Percentiles rank a stretch among this genome's conserved stretches.
Evolutionary conservation across 1,140 invertebrate genomes (phyloP).

Genomic region (Neuroterus valhalla): DNA sequence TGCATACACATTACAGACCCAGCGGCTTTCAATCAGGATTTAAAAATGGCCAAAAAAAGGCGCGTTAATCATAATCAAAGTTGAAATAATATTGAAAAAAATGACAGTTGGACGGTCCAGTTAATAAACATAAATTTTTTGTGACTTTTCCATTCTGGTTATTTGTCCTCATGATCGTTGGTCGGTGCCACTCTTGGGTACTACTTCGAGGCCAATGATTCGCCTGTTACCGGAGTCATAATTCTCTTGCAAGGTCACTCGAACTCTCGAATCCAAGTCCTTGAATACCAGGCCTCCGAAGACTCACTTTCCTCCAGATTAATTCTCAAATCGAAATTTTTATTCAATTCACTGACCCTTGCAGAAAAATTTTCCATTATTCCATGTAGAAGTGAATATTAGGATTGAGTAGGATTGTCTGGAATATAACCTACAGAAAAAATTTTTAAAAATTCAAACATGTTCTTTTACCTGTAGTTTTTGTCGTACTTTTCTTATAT

Average conservation of each 20-base stretch:
- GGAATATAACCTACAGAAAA: too few relatives aligned
- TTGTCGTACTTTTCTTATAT: too few relatives aligned
- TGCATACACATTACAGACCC: not conserved
- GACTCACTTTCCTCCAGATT: conserved; percentile 21
- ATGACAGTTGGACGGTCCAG: conserved; percentile 3
- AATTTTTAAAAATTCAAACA: too few relatives aligned
- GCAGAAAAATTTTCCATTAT: not conserved
- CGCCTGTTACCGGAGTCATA: conserved; percentile 66
- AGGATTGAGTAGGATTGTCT: too few relatives aligned
- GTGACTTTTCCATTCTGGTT: conserved; percentile 9
- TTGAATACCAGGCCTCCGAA: conserved; percentile 49
- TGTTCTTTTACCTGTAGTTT: too few relatives aligned
- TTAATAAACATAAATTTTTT: conserved; percentile 26
- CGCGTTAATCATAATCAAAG: conserved; percentile 23
- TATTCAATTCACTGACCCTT: conserved; percentile 17
- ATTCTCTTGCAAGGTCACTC: conserved; percentile 59
- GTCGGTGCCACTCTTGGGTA: conserved; percentile 30
- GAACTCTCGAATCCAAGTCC: conserved; percentile 59
- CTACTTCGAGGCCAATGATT: conserved; percentile 65
- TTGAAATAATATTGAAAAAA: conserved; percentile 26
- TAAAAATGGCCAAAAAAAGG: conserved; percentile 4
- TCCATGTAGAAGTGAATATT: not conserved
- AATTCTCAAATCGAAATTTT: conserved; percentile 3
- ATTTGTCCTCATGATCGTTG: conserved; percentile 32
- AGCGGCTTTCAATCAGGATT: conserved; percentile 1